Evolutionary conservation across 2,113 vertebrate genomes (phyloP).

Genomic region (Epinephelus moara): DNA sequence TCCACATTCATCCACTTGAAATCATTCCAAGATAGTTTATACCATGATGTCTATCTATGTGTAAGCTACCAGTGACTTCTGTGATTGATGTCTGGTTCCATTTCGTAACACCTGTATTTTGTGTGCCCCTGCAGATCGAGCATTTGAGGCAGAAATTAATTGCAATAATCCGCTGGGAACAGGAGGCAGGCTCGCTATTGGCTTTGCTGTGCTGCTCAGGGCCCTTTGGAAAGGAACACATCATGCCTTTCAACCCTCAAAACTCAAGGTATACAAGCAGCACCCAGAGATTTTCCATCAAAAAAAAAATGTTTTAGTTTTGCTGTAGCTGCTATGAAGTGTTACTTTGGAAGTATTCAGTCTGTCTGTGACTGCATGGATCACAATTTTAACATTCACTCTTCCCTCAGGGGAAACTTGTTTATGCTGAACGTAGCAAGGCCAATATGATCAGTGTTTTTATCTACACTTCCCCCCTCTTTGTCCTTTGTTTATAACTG

Average conservation of each 20-base stretch:
- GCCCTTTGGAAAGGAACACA: slow-evolving; percentile 98
- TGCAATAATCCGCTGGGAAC: slow-evolving; percentile 96
- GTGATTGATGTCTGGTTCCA: background rate
- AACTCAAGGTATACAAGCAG: slow-evolving; percentile 91
- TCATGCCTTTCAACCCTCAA: slow-evolving; percentile 97
- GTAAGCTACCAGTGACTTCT: background rate
- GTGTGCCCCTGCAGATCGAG: slow-evolving; percentile 86
- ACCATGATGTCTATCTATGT: background rate
- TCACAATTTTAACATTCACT: background rate
- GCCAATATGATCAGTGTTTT: background rate
- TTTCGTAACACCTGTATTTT: background rate
- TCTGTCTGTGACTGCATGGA: background rate
- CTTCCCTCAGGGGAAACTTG: background rate
- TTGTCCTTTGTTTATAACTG: background rate
- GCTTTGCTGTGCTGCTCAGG: slow-evolving; percentile 94
- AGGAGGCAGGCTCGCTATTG: slow-evolving; percentile 93
- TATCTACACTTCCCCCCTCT: background rate
- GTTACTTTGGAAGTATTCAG: background rate
- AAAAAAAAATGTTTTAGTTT: too few relatives aligned
- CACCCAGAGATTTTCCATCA: background rate
- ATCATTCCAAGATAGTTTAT: background rate
- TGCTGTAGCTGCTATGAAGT: background rate
- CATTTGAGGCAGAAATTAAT: slow-evolving; percentile 97
- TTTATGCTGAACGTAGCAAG: background rate
- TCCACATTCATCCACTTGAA: background rate